A percentile compares a stretch with the other conserved stretches of the same genome.
These are phyloP conservation scores for Acanthoscelides obtectus DNA, from an alignment of 2,888 invertebrate species.

Conservation along the genomic window DNA sequence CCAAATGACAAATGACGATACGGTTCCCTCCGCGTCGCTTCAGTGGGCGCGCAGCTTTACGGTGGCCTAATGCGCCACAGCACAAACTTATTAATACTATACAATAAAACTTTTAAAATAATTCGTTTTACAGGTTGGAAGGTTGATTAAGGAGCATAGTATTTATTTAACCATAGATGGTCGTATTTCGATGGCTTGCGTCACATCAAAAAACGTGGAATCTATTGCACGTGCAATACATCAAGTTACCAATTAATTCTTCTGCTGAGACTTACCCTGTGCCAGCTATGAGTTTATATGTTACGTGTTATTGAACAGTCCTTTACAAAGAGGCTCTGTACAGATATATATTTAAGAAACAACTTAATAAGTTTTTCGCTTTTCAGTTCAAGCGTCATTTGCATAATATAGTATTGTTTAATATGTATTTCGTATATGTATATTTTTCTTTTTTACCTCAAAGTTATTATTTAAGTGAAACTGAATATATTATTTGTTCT, in stretches of 20 bases:
- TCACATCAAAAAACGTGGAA: constrained; percentile 89
- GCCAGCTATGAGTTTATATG: neutral
- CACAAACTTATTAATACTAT: no score
- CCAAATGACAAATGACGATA: no score
- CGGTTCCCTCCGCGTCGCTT: no score
- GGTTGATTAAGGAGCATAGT: constrained; percentile 83
- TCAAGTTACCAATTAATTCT: constrained; percentile 72
- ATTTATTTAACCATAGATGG: constrained; percentile 97
- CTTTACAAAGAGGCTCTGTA: neutral
- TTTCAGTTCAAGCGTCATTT: neutral
- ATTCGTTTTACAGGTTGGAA: constrained; percentile 64
- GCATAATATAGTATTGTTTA: neutral
- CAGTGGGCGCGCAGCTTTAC: no score
- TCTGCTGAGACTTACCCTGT: neutral
- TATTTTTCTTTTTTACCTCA: neutral
- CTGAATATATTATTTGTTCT: neutral
- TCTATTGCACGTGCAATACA: constrained; percentile 94
- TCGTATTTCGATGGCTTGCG: constrained; percentile 95
- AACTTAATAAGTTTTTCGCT: neutral
- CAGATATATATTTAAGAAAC: neutral
- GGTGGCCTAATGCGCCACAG: no score
- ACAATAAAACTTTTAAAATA: no score
- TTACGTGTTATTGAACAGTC: neutral
- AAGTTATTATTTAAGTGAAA: neutral
- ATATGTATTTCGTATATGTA: neutral